Conservation (phyloP, 2,797 vertebrate species). For the Denticeps clupeoides region DNA sequence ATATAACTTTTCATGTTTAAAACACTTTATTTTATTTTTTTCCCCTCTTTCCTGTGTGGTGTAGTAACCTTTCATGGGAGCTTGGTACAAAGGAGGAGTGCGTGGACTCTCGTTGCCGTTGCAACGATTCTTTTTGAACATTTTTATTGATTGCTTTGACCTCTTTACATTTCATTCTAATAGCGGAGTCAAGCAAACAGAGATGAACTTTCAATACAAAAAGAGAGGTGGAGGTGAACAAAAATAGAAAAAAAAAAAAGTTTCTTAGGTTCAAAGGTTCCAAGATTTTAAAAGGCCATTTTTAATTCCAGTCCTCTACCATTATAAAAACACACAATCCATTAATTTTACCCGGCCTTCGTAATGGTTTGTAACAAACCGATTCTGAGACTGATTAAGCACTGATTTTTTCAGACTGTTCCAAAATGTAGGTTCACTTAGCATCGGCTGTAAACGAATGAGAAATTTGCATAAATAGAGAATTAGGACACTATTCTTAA, state of each 20-base stretch:
- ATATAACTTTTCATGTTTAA: not conserved
- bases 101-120: conserved; percentile 71
- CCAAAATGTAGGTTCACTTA: too few relatives aligned
- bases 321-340: too few relatives aligned
- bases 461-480: too few relatives aligned
- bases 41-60: conserved; percentile 23
- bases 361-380: too few relatives aligned
- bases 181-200: conserved; percentile 69
- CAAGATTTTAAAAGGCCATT: conserved; percentile 90
- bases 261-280: conserved; percentile 88
- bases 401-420: too few relatives aligned
- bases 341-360: too few relatives aligned
- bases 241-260: conserved; percentile 68
- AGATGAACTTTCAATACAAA: conserved; percentile 79
- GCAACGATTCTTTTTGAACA: conserved; percentile 90
- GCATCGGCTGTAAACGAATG: too few relatives aligned
- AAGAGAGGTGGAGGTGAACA: conserved; percentile 17
- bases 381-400: too few relatives aligned
- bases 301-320: conserved; percentile 76
- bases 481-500: too few relatives aligned
- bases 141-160: conserved; percentile 83
- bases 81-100: conserved; percentile 77
- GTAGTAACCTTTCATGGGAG: conserved; percentile 56
- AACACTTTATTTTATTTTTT: conserved; percentile 27
- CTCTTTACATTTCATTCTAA: conserved; percentile 76